Conservation (phyloP, 2,113 vertebrate species). For the Atrichornis clamosus region DNA sequence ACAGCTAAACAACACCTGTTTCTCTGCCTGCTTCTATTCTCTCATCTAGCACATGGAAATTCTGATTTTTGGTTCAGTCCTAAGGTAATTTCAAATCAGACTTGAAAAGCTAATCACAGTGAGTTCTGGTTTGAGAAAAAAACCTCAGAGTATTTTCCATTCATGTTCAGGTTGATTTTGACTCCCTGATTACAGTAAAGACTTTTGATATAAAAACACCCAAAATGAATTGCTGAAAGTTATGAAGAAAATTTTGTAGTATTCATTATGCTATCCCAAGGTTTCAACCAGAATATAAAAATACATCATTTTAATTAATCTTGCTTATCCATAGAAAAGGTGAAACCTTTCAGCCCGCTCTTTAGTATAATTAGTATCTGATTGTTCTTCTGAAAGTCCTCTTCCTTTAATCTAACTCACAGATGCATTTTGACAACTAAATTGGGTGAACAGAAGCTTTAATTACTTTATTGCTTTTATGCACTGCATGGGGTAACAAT, state of each 20-base stretch:
- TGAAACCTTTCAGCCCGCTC: neutral
- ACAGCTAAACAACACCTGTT: neutral
- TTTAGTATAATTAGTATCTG: neutral
- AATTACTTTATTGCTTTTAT: constrained; percentile 17
- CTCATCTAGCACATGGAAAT: neutral
- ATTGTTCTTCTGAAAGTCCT: neutral
- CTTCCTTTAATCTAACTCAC: neutral
- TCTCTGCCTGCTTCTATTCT: neutral
- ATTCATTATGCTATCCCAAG: neutral
- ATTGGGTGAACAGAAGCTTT: constrained; percentile 11
- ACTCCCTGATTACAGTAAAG: neutral
- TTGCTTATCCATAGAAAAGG: neutral
- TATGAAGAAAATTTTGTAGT: neutral
- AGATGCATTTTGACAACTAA: constrained; percentile 2
- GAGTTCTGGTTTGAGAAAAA: neutral
- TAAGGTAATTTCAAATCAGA: neutral
- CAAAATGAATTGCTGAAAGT: neutral
- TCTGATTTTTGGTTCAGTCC: neutral
- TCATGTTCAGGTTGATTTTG: neutral
- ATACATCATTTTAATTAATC: neutral
- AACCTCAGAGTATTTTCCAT: neutral
- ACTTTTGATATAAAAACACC: neutral
- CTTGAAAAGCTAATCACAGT: neutral
- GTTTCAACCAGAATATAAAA: neutral
- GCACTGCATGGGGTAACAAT: neutral